Evolutionary conservation across 2,113 vertebrate species (phyloP).

Genomic region (Pachycephala philippinensis): DNA sequence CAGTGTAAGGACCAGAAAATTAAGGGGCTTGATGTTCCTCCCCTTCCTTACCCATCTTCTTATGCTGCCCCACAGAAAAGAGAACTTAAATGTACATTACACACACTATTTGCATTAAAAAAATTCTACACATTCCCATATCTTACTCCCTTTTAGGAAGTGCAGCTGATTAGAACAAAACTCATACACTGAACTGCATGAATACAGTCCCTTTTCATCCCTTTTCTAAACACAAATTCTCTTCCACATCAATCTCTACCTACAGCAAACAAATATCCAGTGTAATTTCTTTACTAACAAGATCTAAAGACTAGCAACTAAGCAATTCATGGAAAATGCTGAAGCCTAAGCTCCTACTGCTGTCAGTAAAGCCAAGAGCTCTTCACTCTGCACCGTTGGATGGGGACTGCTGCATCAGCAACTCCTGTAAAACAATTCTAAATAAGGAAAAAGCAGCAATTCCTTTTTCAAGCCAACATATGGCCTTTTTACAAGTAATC

Average conservation of each 20-base stretch:
- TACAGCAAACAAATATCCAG: neutral
- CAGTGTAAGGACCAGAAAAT: neutral
- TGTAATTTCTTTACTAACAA: neutral
- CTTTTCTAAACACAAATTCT: neutral
- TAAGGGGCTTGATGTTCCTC: no score
- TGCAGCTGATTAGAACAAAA: neutral
- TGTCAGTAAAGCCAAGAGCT: neutral
- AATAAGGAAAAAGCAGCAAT: conserved; percentile 8
- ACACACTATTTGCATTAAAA: neutral
- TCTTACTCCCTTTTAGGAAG: neutral
- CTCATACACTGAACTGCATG: neutral
- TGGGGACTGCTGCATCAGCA: neutral
- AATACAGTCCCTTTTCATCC: neutral
- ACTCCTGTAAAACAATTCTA: neutral
- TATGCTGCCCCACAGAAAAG: neutral
- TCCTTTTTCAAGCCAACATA: neutral
- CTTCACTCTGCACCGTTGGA: neutral
- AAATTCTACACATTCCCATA: rapidly evolving
- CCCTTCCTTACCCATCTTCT: neutral
- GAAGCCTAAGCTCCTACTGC: neutral
- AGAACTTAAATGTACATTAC: neutral
- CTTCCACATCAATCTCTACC: neutral
- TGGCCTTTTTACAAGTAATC: conserved; percentile 6
- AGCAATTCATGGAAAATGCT: neutral
- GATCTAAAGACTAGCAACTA: neutral